Percentiles rank a stretch among this genome's conserved stretches.
Evolutionary conservation across 2,888 invertebrate genomes (phyloP).

Genomic region (Papilio elwesi): DNA sequence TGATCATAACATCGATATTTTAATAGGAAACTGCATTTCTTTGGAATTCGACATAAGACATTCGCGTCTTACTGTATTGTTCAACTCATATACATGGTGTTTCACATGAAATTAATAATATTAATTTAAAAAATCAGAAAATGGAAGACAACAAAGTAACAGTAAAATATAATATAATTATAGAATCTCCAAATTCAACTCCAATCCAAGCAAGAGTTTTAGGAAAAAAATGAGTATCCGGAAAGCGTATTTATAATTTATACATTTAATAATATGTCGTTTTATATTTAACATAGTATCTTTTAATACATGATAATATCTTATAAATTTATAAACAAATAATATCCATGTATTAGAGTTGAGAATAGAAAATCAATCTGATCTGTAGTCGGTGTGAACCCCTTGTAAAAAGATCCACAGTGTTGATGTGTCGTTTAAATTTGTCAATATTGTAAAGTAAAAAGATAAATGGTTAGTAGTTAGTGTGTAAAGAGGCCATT

Average conservation of each 20-base stretch:
- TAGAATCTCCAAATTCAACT: too few relatives aligned
- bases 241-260: too few relatives aligned
- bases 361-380: background rate
- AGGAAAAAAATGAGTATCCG: too few relatives aligned
- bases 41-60: background rate
- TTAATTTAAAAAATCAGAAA: too few relatives aligned
- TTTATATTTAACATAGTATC: too few relatives aligned
- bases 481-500: background rate
- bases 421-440: background rate
- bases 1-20: too few relatives aligned
- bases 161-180: too few relatives aligned
- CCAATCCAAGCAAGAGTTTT: too few relatives aligned
- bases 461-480: background rate
- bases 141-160: too few relatives aligned
- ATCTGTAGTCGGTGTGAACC: background rate
- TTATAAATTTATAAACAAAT: background rate
- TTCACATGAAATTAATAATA: background rate
- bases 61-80: background rate
- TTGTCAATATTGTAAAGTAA: background rate
- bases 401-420: background rate
- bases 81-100: background rate
- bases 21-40: too few relatives aligned
- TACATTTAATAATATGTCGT: too few relatives aligned
- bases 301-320: background rate
- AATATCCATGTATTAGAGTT: background rate